Conservation (phyloP, 1,140 invertebrate species). For the Mactra quadrangularis region DNA sequence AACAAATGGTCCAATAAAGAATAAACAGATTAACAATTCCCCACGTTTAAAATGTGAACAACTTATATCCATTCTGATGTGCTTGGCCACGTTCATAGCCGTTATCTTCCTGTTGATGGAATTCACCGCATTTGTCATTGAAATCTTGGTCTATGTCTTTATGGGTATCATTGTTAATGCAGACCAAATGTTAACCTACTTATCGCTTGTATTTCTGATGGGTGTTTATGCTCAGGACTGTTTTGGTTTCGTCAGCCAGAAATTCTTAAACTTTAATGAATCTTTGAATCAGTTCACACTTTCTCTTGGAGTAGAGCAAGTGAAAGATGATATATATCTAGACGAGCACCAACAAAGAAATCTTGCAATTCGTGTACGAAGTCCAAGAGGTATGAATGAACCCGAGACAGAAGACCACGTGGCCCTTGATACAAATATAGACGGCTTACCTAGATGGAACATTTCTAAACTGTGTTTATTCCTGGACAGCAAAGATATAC, state of each 20-base stretch:
- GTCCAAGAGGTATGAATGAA: not conserved
- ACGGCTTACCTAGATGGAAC: conserved; percentile 52
- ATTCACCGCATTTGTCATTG: conserved; percentile 70
- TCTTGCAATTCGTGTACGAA: conserved; percentile 54
- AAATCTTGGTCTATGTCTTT: conserved; percentile 71
- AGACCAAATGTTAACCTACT: conserved; percentile 64
- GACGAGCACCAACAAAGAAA: conserved; percentile 64
- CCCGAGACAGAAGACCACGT: not conserved
- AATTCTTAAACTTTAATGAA: conserved; percentile 72
- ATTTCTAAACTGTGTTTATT: conserved; percentile 65
- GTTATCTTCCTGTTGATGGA: conserved; percentile 72
- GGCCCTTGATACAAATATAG: conserved; percentile 10
- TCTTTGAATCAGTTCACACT: conserved; percentile 52
- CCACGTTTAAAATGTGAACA: conserved; percentile 49
- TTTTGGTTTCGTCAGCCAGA: conserved; percentile 67
- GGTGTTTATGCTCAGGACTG: conserved; percentile 68
- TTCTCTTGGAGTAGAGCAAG: conserved; percentile 49
- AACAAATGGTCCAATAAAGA: not conserved
- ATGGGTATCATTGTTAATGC: conserved; percentile 77
- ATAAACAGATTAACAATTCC: not conserved
- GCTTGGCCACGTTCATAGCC: conserved; percentile 70
- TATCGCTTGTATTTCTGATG: conserved; percentile 68
- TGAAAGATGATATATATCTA: conserved; percentile 60
- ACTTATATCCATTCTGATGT: conserved; percentile 63
- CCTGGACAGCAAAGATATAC: conserved; percentile 64